phyloP scores from a whole-genome alignment of 1,140 invertebrate genomes.

The Papilio glaucus region DNA sequence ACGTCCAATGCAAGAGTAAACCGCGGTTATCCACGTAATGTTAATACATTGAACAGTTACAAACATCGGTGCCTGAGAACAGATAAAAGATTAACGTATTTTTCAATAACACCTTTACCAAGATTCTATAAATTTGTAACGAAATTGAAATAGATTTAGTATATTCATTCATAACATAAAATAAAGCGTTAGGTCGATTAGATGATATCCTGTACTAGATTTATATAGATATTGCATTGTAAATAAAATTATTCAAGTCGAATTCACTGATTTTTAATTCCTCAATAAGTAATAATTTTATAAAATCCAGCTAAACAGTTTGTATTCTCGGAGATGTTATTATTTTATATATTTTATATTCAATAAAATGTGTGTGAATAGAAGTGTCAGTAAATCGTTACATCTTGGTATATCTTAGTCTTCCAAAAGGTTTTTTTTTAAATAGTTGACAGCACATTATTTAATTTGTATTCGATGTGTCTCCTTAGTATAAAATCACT shows the following conservation, averaged over 20 bases:
- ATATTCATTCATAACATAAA: slow-evolving; percentile 32
- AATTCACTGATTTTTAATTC: slow-evolving; percentile 15
- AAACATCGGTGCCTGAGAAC: slow-evolving; percentile 73
- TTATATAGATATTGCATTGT: slow-evolving; percentile 23
- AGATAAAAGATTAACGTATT: slow-evolving; percentile 69
- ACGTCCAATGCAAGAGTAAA: slow-evolving; percentile 70
- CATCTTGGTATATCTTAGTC: slow-evolving; percentile 20
- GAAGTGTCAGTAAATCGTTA: not conserved
- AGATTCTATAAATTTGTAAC: slow-evolving; percentile 41
- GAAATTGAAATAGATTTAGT: slow-evolving; percentile 45
- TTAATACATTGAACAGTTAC: slow-evolving; percentile 59
- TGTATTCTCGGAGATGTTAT: slow-evolving; percentile 4
- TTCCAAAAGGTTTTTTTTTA: slow-evolving; percentile 14
- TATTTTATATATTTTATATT: slow-evolving; percentile 13
- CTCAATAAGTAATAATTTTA: not conserved
- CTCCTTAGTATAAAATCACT: slow-evolving; percentile 24
- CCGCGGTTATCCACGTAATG: slow-evolving; percentile 63
- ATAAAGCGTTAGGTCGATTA: slow-evolving; percentile 28
- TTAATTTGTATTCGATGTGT: not conserved
- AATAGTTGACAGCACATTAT: not conserved
- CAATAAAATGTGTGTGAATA: not conserved
- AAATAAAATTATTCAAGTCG: slow-evolving; percentile 22
- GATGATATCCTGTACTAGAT: slow-evolving; percentile 23
- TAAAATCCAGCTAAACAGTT: not conserved
- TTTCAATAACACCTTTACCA: slow-evolving; percentile 66